These are phyloP conservation scores for Mormyrus proboscirostris DNA, from an alignment of 2,797 vertebrate species.

Conservation along the genomic window DNA sequence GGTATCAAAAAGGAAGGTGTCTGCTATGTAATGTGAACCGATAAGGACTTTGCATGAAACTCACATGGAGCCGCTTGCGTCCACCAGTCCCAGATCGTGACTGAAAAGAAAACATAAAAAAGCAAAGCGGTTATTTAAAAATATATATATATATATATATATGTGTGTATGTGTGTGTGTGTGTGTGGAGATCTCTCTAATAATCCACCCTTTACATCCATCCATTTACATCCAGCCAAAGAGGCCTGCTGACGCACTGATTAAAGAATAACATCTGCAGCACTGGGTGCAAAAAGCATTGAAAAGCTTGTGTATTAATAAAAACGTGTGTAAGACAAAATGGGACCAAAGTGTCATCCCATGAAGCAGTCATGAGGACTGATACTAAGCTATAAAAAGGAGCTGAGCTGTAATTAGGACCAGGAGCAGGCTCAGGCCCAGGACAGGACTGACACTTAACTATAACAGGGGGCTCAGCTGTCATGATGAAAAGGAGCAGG, in stretches of 20 bases:
- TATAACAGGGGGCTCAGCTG: no score
- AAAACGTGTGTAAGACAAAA: neutral
- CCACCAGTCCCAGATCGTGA: slow-evolving; percentile 54
- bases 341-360: neutral
- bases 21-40: neutral
- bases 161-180: neutral
- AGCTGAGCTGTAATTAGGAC: neutral
- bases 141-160: neutral
- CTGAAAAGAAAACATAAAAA: slow-evolving; percentile 45
- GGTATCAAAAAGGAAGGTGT: neutral
- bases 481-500: no score
- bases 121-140: neutral
- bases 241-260: neutral
- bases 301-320: neutral
- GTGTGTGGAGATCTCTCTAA: neutral
- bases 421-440: neutral
- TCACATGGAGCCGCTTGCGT: slow-evolving; percentile 56
- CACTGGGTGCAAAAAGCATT: neutral
- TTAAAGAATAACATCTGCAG: neutral
- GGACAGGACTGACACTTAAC: neutral
- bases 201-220: neutral
- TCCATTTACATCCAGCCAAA: no score
- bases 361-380: neutral
- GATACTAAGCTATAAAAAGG: neutral
- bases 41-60: slow-evolving; percentile 11